Base-by-base conservation (phyloP, 1,140 invertebrate species). In the Heliothis virescens region DNA sequence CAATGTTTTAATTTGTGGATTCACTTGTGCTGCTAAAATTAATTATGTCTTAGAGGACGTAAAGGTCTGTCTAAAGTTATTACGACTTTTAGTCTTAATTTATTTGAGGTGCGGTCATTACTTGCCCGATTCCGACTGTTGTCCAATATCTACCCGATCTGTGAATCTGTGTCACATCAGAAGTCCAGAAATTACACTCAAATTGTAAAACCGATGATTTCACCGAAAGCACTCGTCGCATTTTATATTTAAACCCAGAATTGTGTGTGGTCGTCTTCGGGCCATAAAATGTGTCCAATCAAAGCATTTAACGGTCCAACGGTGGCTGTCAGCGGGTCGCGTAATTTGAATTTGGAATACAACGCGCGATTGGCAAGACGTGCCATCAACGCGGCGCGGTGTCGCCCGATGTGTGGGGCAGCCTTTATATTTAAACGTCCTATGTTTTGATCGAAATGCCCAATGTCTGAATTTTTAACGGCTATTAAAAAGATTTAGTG, bases 371-470 rank as follows among this genome's bases (percentile, higher is more conserved):
- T 83, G 75, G 80, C 65, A 65, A 76, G 82, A 81, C 65, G 81
- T 74, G 62, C 57, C 79, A 89, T 0, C 26, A 90, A 90, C 90
- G 89, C 90, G 89, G 82, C 87, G 83, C 80, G 78, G 72, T 62
- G 73, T 65, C 34, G 41, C 59, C 67, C 34, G 52, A 41, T 15
- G 77, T 82, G 80, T 82, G 80, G 21, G 75, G 59, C 52, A 53
- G 69, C 59, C 41, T 79, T 79, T 79, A 82, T 82, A 71, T 72
- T 77, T 55, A 15, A 78, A 55, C n/a, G 13, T 50, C 67, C 13
- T 53, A 71, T 71, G 67, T 71, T 71, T 71, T 71, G 48, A 52
- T 52, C 67, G 47, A 75, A 75, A 29, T 41, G 48, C 26, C 60
- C 29, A 76, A 76, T 76, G 60, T 65, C 60, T 76, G 60, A 63